phyloP scores from a whole-genome alignment of 2,797 vertebrate genomes.

The Halcyon badia region DNA sequence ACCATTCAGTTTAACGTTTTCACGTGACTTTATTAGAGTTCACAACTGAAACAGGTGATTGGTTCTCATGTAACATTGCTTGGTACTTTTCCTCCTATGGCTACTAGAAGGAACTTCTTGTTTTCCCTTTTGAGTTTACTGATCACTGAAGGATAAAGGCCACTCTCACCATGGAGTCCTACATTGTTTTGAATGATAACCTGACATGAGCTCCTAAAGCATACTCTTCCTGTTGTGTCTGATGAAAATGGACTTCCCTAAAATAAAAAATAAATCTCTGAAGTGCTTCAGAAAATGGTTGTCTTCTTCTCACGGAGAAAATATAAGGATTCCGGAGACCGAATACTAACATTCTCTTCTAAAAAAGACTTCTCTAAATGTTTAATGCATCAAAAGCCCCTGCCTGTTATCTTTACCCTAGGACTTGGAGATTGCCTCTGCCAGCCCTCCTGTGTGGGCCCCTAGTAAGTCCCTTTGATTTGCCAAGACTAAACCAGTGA shows the following conservation, averaged over 20 bases:
- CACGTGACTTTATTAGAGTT: not conserved
- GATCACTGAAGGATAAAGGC: not conserved
- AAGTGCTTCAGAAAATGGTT: not conserved
- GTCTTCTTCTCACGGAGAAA: not conserved
- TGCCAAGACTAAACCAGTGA: not conserved
- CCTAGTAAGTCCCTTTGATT: not conserved
- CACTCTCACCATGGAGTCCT: not conserved
- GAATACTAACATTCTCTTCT: not conserved
- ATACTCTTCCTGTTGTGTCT: not conserved
- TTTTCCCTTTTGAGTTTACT: not conserved
- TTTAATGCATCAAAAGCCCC: not conserved
- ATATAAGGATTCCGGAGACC: not conserved
- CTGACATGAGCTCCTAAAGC: not conserved
- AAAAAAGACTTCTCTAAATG: not conserved
- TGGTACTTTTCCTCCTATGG: not conserved
- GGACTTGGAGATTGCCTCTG: not conserved
- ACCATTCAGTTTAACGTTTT: slow-evolving; percentile 13
- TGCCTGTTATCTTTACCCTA: not conserved
- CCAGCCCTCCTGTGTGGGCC: not conserved
- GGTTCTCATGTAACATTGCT: fast-evolving
- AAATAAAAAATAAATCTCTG: not conserved
- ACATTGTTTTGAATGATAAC: not conserved
- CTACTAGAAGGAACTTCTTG: not conserved
- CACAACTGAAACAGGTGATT: not conserved
- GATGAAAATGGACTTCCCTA: not conserved